A percentile compares a stretch with the other conserved stretches of the same genome.
Evolutionary conservation across 2,113 vertebrate genomes (phyloP).

Genomic region (Sialia sialis): DNA sequence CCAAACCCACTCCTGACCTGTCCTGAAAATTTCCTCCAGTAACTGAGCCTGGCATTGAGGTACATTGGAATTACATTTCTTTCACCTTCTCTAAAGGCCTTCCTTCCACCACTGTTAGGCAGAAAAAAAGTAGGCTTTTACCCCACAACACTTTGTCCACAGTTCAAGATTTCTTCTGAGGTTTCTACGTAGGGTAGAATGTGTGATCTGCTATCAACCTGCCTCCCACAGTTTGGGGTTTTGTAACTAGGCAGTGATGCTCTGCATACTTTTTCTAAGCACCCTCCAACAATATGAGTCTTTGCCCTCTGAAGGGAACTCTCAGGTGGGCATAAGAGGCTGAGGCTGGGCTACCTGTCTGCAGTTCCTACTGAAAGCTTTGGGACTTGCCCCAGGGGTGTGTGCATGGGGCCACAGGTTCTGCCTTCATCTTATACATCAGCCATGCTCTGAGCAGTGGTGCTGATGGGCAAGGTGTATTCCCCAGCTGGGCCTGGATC

Average conservation of each 20-base stretch:
- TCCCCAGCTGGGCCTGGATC: neutral
- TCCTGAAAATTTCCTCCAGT: neutral
- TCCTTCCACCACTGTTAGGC: neutral
- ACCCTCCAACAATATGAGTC: neutral
- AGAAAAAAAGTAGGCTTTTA: neutral
- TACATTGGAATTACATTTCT: neutral
- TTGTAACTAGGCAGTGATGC: neutral
- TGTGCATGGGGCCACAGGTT: neutral
- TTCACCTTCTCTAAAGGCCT: neutral
- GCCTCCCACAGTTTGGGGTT: neutral
- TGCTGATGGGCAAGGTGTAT: neutral
- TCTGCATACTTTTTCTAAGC: neutral
- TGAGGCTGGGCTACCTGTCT: neutral
- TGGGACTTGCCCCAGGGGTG: neutral
- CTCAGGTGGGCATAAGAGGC: neutral
- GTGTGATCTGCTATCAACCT: neutral
- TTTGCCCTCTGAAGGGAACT: neutral
- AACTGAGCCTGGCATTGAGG: neutral
- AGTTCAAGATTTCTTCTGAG: neutral
- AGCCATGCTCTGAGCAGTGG: neutral
- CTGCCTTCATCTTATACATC: neutral
- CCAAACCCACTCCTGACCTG: rapidly evolving
- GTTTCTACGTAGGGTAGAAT: neutral
- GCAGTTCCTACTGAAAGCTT: neutral
- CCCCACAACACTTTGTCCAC: neutral